These are phyloP conservation scores for Botia almorhae DNA, from an alignment of 2,797 vertebrate species.

Conservation along the genomic window DNA sequence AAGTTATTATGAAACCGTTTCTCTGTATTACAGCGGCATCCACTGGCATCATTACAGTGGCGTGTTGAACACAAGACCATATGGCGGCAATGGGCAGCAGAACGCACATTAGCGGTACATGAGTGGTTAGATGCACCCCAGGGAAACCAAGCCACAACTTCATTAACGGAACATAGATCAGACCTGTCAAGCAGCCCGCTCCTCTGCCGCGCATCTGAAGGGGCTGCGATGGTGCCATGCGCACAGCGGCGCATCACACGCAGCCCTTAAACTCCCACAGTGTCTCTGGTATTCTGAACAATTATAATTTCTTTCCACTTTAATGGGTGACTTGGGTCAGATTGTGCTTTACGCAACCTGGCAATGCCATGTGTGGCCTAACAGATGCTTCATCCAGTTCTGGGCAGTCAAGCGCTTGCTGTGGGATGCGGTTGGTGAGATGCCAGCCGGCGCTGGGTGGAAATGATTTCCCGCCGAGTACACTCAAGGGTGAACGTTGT, in stretches of 20 bases:
- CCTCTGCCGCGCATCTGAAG: no score
- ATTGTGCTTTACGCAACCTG: constrained; percentile 18
- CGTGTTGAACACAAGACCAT: constrained; percentile 45
- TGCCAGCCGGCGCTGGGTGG: constrained; percentile 39
- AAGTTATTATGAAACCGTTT: constrained; percentile 4
- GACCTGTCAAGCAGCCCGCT: not conserved
- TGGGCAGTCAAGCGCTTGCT: constrained; percentile 49
- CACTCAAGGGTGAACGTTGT: constrained; percentile 6
- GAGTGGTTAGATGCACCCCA: constrained; percentile 42
- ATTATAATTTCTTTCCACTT: constrained; percentile 9
- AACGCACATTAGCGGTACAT: constrained; percentile 35
- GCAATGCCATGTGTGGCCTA: constrained; percentile 8
- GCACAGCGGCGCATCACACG: not conserved
- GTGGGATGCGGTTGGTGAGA: constrained; percentile 34
- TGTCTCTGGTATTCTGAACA: constrained; percentile 11
- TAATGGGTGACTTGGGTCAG: constrained; percentile 16
- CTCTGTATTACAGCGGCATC: not conserved
- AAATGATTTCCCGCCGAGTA: constrained; percentile 47
- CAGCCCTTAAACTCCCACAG: constrained; percentile 8
- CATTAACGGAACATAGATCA: constrained; percentile 48
- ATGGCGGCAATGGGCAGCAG: constrained; percentile 47
- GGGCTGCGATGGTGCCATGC: not conserved
- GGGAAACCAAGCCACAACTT: constrained; percentile 56
- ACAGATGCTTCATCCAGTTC: constrained; percentile 29
- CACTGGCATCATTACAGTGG: constrained; percentile 24